Conservation (phyloP, 2,888 invertebrate species). For the Leptinotarsa peninsularis region DNA sequence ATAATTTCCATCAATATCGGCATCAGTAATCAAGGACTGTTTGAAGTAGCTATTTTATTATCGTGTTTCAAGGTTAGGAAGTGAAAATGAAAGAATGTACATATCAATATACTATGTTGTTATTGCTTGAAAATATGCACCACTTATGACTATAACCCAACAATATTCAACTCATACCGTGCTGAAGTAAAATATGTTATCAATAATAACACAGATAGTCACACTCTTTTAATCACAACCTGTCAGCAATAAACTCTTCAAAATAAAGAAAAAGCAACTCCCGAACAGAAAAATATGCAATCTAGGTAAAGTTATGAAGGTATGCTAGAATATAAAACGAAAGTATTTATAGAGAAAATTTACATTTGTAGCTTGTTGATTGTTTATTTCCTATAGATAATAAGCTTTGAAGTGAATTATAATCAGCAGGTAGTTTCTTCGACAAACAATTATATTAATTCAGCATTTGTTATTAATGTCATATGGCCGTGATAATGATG, state of each 20-base stretch:
- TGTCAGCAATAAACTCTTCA: constrained; percentile 16
- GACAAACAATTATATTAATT: not conserved
- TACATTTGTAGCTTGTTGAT: constrained; percentile 2
- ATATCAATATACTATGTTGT: not conserved
- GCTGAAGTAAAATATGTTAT: not conserved
- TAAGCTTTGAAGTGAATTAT: not conserved
- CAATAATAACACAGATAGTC: constrained; percentile 18
- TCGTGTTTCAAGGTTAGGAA: constrained; percentile 14
- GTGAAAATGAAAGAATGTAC: not conserved
- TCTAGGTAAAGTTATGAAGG: not conserved
- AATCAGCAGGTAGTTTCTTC: not conserved
- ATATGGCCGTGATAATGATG: not conserved
- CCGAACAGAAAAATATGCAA: not conserved
- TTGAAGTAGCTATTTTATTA: constrained; percentile 1
- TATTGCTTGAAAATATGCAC: too few relatives aligned
- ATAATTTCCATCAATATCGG: constrained; percentile 13
- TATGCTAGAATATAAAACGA: not conserved
- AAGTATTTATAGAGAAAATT: not conserved
- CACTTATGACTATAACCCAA: too few relatives aligned
- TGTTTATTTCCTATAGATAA: constrained; percentile 1
- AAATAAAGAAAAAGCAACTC: not conserved
- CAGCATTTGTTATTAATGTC: not conserved
- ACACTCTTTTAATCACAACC: not conserved
- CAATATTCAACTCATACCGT: not conserved
- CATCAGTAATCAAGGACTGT: not conserved